phyloP scores from a whole-genome alignment of 2,113 vertebrate genomes.

The Passer domesticus region DNA sequence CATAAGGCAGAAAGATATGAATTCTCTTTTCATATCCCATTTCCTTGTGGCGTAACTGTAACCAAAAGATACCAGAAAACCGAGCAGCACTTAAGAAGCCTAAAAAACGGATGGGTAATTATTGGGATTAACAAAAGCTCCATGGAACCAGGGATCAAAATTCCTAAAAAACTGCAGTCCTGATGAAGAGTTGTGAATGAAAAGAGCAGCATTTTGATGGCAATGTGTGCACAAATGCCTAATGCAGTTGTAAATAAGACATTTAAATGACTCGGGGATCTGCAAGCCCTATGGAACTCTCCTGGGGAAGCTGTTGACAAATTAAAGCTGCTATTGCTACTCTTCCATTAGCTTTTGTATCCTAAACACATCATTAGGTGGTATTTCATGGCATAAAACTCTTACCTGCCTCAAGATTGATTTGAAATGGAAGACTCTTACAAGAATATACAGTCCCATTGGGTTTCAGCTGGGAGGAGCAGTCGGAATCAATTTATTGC shows the following conservation, averaged over 20 bases:
- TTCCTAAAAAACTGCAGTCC: not conserved
- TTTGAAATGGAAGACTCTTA: constrained; percentile 42
- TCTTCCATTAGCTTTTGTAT: constrained; percentile 51
- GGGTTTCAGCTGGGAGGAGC: constrained; percentile 37
- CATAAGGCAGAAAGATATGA: not conserved
- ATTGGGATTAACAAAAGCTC: not conserved
- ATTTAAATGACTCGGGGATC: constrained; percentile 45
- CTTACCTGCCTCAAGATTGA: constrained; percentile 53
- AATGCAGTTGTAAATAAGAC: constrained; percentile 41
- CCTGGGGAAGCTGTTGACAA: constrained; percentile 55
- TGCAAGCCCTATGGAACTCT: constrained; percentile 35
- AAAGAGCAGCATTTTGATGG: not conserved
- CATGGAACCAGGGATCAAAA: not conserved
- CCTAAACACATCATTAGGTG: constrained; percentile 61
- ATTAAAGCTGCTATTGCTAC: constrained; percentile 42
- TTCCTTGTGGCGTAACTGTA: not conserved
- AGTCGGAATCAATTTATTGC: not conserved
- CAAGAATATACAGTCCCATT: constrained; percentile 21
- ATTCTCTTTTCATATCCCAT: not conserved
- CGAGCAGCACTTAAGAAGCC: not conserved
- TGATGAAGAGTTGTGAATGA: not conserved
- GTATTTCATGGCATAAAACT: constrained; percentile 51
- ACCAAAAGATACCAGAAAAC: not conserved
- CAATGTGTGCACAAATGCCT: not conserved
- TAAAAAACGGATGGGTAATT: not conserved